Conservation (phyloP, 2,113 vertebrate genomes). For the Plecturocebus donacophilus region DNA sequence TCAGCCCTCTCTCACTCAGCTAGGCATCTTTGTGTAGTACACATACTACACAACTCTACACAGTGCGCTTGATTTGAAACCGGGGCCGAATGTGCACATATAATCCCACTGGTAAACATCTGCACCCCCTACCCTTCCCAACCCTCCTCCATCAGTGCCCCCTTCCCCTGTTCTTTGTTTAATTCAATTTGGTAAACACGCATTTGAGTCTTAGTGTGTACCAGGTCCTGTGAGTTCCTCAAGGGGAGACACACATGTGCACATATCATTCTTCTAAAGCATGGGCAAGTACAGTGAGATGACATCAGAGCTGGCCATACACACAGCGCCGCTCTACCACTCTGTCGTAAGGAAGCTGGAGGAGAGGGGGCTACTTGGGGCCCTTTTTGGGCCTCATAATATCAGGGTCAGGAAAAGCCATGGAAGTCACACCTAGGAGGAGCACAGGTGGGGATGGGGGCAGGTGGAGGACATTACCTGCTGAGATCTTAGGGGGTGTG, state of each 20-base stretch:
- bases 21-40: neutral
- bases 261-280: neutral
- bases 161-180: neutral
- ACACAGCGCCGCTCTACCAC: no score
- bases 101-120: neutral
- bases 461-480: accelerated
- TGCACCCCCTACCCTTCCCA: neutral
- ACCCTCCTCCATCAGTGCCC: neutral
- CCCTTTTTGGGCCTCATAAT: neutral
- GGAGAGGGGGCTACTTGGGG: neutral
- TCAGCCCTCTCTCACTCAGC: neutral
- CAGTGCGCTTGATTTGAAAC: neutral
- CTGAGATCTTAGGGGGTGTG: neutral
- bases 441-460: neutral
- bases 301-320: neutral
- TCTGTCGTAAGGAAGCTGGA: neutral
- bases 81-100: neutral
- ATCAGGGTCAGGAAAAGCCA: neutral
- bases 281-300: neutral
- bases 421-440: neutral
- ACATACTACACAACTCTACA: neutral
- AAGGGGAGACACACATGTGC: neutral
- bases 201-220: neutral
- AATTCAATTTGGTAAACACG: neutral
- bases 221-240: neutral